Percentiles rank a stretch among this genome's conserved stretches.
Conservation (phyloP, 2,113 vertebrate genomes). For the Bufo gargarizans region DNA sequence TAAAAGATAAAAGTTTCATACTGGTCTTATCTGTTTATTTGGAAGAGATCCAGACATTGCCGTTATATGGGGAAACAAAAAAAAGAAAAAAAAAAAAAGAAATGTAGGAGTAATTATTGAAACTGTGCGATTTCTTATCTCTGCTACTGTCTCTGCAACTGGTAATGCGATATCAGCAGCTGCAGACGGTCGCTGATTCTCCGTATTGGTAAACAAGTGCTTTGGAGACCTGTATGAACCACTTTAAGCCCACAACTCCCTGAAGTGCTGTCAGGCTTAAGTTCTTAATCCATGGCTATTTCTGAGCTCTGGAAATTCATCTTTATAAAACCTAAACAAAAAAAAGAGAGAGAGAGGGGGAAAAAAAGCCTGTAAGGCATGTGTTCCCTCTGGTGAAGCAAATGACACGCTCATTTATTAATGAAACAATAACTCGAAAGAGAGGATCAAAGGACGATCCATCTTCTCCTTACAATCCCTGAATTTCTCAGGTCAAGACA, state of each 20-base stretch:
- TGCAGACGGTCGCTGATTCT: constrained; percentile 81
- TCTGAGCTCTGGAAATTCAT: constrained; percentile 90
- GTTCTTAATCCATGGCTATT: constrained; percentile 87
- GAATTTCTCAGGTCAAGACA: constrained; percentile 86
- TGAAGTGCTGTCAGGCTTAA: constrained; percentile 89
- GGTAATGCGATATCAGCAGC: constrained; percentile 87
- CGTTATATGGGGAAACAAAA: constrained; percentile 82
- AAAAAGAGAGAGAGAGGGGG: constrained; percentile 74
- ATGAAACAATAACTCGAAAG: constrained; percentile 95
- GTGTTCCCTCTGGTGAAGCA: constrained; percentile 87
- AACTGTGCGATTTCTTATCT: constrained; percentile 87
- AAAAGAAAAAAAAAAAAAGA: constrained; percentile 76
- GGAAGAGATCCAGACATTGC: constrained; percentile 81
- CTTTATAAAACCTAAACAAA: constrained; percentile 89
- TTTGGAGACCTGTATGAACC: constrained; percentile 86
- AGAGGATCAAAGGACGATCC: constrained; percentile 95
- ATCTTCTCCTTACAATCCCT: constrained; percentile 89
- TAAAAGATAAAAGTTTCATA: constrained; percentile 87
- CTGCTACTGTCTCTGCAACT: constrained; percentile 84
- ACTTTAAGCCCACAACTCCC: constrained; percentile 86
- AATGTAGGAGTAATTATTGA: constrained; percentile 86
- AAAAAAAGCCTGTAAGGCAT: constrained; percentile 79
- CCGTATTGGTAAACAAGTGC: constrained; percentile 88
- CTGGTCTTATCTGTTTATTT: constrained; percentile 88
- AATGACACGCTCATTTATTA: constrained; percentile 96